Evolutionary conservation across 2,888 invertebrate genomes (phyloP), one percentile per base, ranked within the genome.

Genomic region (Amitus sp.): DNA sequence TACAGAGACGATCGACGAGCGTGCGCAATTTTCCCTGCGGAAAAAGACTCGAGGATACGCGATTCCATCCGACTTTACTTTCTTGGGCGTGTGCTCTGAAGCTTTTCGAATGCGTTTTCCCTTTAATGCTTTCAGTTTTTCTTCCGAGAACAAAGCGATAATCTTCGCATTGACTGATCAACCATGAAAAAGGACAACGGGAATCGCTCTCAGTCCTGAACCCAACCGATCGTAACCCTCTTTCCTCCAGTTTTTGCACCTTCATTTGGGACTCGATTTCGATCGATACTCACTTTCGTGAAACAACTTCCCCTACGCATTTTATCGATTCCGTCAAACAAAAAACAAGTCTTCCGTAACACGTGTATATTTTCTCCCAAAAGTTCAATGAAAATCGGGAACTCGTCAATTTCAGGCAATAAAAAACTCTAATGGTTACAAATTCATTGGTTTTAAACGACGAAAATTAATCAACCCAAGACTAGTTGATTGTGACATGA

Each of bases 121-220:
- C 37, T 37, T 37, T 37, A 9, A 37, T 37, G 13, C 5, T 37
- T 37, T 37, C 12, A 5, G 4, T 2, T 9, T 37, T 37, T 37
- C 12, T 5, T 4, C 37, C 37, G 37, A 37, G 37, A 37, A 37
- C 37, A 13, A 37, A 37, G 37, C 37, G 37, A 37, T n/a, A 9
- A 15, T 37, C n/a, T 33, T 12, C n/a, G 33, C 3, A 3, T 5
- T 37, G 37, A 5, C 13, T 13, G 37, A 37, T 37, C 13, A 15
- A 37, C 37, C 37, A 37, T 37, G 37, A 37, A 37, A 37, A 37
- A 37, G 13, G 37, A 37, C 37, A 37, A 13, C 37, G 37, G 13
- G 37, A 13, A 37, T 37, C 13, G 9, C 33, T 12, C n/a, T 33
- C 33, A 33, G n/a, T 33, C 33, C 12, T 33, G 9, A 9, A 33